Percentiles rank a stretch among this genome's conserved stretches.
These are phyloP conservation scores for Ypsolopha sequella DNA, from an alignment of 2,888 invertebrate species.

Conservation along the genomic window DNA sequence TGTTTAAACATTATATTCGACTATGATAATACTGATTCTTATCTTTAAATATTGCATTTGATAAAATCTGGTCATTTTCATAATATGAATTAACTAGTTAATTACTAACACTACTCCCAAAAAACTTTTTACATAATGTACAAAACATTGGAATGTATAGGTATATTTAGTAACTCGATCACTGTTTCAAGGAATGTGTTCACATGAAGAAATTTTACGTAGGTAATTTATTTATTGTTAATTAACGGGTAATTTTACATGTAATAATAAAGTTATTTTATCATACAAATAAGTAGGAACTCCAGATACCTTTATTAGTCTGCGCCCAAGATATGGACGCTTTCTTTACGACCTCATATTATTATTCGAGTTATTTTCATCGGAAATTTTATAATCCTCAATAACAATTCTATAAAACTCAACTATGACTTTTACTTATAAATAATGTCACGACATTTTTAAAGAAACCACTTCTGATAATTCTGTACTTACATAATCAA, in stretches of 20 bases:
- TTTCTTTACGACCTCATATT: constrained; percentile 12
- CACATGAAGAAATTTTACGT: too few relatives aligned
- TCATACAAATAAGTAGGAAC: constrained; percentile 53
- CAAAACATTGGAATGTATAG: constrained; percentile 46
- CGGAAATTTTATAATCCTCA: constrained; percentile 17
- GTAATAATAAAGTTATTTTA: too few relatives aligned
- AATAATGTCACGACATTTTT: not conserved
- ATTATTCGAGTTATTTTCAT: constrained; percentile 49
- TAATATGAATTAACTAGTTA: constrained; percentile 27
- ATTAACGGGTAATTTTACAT: too few relatives aligned
- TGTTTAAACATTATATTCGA: constrained; percentile 50
- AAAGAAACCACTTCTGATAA: not conserved
- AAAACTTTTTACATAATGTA: constrained; percentile 55
- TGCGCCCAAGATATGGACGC: constrained; percentile 12
- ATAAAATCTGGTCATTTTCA: constrained; percentile 67
- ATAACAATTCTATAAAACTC: not conserved
- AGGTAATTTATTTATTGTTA: too few relatives aligned
- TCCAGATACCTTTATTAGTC: constrained; percentile 41
- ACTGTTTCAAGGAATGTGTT: too few relatives aligned
- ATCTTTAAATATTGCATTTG: constrained; percentile 66
- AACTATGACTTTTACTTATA: not conserved
- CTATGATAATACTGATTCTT: constrained; percentile 65
- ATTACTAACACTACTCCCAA: constrained; percentile 32
- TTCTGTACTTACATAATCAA: not conserved
- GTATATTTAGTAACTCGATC: not conserved